Conservation (phyloP, 2,113 vertebrate genomes). For the Corythornis madagascariensis region DNA sequence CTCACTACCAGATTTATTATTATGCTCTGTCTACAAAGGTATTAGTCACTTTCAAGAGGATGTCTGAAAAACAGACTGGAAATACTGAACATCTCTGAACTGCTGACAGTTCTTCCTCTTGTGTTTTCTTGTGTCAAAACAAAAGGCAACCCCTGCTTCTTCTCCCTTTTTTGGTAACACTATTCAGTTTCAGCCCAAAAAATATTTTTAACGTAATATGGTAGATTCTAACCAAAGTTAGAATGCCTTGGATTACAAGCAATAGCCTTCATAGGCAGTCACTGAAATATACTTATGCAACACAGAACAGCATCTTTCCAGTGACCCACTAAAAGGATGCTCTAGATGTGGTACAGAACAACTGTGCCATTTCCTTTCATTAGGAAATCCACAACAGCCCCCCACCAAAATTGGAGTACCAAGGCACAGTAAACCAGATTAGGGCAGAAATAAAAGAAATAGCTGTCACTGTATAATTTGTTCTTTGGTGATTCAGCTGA, state of each 20-base stretch:
- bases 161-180: not conserved
- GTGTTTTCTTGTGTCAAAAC: not conserved
- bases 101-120: not conserved
- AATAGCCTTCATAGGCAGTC: not conserved
- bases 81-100: not conserved
- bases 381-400: not conserved
- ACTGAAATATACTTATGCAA: conserved; percentile 2
- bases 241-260: not conserved
- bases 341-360: not conserved
- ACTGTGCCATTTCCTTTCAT: not conserved
- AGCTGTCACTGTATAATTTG: not conserved
- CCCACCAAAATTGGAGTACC: not conserved
- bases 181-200: not conserved
- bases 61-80: not conserved
- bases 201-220: not conserved
- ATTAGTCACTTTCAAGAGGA: not conserved
- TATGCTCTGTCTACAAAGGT: not conserved
- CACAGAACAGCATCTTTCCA: not conserved
- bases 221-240: not conserved
- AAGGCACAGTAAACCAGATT: not conserved
- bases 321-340: conserved; percentile 24
- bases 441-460: not conserved
- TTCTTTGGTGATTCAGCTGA: not conserved
- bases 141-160: not conserved
- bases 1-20: not conserved